phyloP scores from a whole-genome alignment of 2,113 vertebrate genomes.

The Ictalurus punctatus region DNA sequence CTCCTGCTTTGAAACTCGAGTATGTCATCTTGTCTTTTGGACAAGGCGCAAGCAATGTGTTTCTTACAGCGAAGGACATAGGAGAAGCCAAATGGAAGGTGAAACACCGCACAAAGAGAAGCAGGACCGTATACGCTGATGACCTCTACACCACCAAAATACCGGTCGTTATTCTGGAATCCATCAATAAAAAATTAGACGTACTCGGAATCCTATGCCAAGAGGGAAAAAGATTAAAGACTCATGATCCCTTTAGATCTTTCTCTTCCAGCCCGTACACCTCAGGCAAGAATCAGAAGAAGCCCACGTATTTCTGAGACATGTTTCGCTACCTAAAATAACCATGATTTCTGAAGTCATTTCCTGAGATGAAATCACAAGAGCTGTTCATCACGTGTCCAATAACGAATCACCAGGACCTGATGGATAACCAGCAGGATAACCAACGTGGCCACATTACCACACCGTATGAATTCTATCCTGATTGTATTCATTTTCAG shows the following conservation, averaged over 20 bases:
- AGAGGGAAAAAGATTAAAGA: not conserved
- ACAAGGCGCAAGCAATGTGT: not conserved
- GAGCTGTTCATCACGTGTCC: too few relatives aligned
- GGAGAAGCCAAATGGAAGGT: not conserved
- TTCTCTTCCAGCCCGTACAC: conserved; percentile 5
- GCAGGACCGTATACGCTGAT: not conserved
- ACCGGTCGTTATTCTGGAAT: not conserved
- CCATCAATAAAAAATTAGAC: not conserved
- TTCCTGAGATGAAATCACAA: not conserved
- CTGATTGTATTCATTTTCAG: not conserved
- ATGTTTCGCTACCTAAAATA: not conserved
- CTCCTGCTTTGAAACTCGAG: not conserved
- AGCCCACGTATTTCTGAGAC: not conserved
- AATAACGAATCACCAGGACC: not conserved
- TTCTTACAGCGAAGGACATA: not conserved
- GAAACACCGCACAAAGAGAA: not conserved
- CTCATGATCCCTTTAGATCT: not conserved
- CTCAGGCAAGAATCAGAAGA: not conserved
- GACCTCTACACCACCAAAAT: not conserved
- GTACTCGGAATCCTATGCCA: not conserved
- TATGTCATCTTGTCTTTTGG: not conserved
- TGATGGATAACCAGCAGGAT: not conserved
- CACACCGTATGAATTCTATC: not conserved
- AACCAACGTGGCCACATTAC: not conserved
- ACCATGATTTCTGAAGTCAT: not conserved